These are phyloP conservation scores for Thymelicus lineola DNA, from an alignment of 2,888 invertebrate genomes.

Conservation along the genomic window DNA sequence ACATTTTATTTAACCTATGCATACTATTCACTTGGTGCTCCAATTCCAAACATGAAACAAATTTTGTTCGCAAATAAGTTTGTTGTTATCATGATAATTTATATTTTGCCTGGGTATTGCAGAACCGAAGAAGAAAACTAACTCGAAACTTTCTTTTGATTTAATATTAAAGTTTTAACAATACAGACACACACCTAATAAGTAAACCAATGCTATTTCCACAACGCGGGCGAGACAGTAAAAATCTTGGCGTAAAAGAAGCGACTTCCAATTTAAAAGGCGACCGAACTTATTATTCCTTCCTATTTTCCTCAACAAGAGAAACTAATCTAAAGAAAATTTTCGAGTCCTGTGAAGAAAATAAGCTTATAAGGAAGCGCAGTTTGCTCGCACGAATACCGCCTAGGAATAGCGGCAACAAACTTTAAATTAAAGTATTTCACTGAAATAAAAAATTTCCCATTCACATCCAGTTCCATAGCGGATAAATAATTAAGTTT, in stretches of 20 bases:
- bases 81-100: conserved; percentile 2
- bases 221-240: conserved; percentile 46
- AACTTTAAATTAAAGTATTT: conserved; percentile 82
- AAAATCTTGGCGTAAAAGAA: conserved; percentile 63
- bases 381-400: conserved; percentile 77
- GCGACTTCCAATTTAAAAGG: conserved; percentile 74
- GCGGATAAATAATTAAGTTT: conserved; percentile 39
- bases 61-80: no score
- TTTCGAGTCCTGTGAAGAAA: conserved; percentile 80
- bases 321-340: conserved; percentile 85
- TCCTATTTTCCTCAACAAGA: conserved; percentile 81
- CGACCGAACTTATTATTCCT: conserved; percentile 78
- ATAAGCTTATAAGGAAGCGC: conserved; percentile 83
- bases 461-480: conserved; percentile 34
- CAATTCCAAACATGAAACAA: background rate
- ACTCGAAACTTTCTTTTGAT: conserved; percentile 41
- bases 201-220: conserved; percentile 46
- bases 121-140: conserved; percentile 28
- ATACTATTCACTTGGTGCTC: no score
- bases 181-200: conserved; percentile 50
- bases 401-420: conserved; percentile 71
- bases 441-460: conserved; percentile 66
- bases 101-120: background rate
- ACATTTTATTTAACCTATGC: no score
- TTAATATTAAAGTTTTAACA: conserved; percentile 61